Evolutionary conservation across 30 jellyfish, hydroid and myxozoan species (phyloP), one percentile per base, ranked within the genome.

Genomic region (Mastigias papua): DNA sequence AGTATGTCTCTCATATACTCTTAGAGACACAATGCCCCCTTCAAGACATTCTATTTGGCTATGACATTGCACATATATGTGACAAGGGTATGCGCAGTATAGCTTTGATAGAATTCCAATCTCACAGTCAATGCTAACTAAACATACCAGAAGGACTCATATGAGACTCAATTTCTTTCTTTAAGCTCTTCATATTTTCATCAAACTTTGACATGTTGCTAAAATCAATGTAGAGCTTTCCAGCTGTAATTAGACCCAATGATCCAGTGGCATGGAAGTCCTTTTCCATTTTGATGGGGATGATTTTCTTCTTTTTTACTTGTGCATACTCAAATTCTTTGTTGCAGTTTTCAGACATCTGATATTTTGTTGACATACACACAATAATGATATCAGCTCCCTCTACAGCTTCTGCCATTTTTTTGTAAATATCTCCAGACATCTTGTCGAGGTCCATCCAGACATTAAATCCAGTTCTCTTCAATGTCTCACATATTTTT

Each of bases 401-500:
- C 37, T 80, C 90, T 20, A 80, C 90, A 10, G 73, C 90, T 33
- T 80, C 90, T 22, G 90, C 79, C 90, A 80, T 80, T 64, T 63
- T 80, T 58, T 62, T 31, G 72, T 61, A 80, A 25, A 80, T 80
- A 26, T 80, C 65, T 1, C 90, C 90, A 1, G 90, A 61, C 90
- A 80, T 80, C 22, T 46, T 22, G 57, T 86, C 96, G 25, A 91
- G 46, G 61, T 91, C 98, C 92, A 91, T 77, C 98, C 98, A 91
- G 0, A 91, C 92, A 23, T 88, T 76, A 21, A 91, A 29, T 3
- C 92, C 86, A 30, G 49, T 31, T 5, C 82, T 71, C 22, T 58
- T 69, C 29, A 91, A 57, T n/a, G 88, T 90, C 6, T 71, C 61
- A 48, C 82, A 73, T 19, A 91, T 95, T 26, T 81, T 74, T 27